These are phyloP conservation scores for Apodemus speciosus DNA, from an alignment of 2,113 vertebrate genomes.

Conservation along the genomic window DNA sequence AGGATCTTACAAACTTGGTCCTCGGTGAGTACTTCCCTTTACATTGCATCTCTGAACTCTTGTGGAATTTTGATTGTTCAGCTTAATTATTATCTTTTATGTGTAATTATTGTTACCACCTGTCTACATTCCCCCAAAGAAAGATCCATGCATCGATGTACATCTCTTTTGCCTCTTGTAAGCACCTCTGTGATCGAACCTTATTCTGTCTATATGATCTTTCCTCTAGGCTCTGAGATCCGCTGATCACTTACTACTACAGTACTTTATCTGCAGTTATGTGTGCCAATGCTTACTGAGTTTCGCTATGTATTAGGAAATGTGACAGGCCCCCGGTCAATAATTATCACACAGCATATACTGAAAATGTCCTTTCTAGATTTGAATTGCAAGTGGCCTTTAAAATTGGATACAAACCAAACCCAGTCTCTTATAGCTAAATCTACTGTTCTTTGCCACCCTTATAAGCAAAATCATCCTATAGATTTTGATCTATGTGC, in stretches of 20 bases:
- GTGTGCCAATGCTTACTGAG: background rate
- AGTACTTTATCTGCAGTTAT: fast-evolving
- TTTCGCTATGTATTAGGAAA: background rate
- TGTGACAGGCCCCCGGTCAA: background rate
- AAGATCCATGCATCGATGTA: fast-evolving
- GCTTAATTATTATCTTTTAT: background rate
- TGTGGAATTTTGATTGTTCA: background rate
- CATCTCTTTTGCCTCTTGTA: background rate
- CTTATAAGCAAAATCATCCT: too few relatives aligned
- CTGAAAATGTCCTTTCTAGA: background rate
- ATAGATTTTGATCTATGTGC: background rate
- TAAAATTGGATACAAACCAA: background rate
- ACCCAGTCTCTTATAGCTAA: background rate
- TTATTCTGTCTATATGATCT: background rate
- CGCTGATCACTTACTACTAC: background rate
- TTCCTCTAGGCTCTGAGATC: background rate
- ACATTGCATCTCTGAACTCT: background rate
- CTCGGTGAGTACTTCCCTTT: background rate
- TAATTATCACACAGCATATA: background rate
- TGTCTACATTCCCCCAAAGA: background rate
- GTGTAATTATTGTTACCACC: background rate
- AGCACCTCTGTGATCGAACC: too few relatives aligned
- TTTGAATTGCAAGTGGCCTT: background rate
- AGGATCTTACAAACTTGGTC: background rate
- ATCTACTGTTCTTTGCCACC: background rate